A percentile compares a stretch with the other conserved stretches of the same genome.
Conservation (phyloP, 2,113 vertebrate genomes). For the Paramisgurnus dabryanus region DNA sequence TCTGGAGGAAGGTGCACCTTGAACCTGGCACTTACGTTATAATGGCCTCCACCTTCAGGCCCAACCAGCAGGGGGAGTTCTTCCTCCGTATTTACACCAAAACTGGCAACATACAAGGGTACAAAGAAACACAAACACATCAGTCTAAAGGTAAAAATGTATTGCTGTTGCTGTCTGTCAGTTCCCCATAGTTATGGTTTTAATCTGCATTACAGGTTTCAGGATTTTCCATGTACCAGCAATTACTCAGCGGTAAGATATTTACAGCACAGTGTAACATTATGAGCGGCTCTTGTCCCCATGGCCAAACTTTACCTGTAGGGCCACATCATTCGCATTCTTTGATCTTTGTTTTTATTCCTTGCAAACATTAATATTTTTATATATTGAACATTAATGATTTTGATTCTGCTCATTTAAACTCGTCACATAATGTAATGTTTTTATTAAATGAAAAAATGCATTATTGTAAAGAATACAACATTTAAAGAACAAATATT, state of each 20-base stretch:
- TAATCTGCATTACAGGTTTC: slow-evolving; percentile 62
- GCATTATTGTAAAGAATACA: too few relatives aligned
- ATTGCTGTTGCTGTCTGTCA: neutral
- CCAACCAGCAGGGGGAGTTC: slow-evolving; percentile 74
- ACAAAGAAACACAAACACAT: neutral
- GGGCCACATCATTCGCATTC: too few relatives aligned
- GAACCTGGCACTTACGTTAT: slow-evolving; percentile 75
- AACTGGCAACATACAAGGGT: slow-evolving; percentile 75
- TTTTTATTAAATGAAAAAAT: too few relatives aligned
- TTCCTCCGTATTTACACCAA: slow-evolving; percentile 78
- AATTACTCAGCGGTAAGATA: slow-evolving; percentile 63
- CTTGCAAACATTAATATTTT: too few relatives aligned
- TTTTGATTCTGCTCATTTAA: neutral
- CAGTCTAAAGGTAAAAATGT: neutral
- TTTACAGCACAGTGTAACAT: too few relatives aligned
- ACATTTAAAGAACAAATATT: too few relatives aligned
- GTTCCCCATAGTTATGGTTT: neutral
- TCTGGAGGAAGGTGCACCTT: slow-evolving; percentile 71
- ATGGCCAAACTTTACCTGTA: too few relatives aligned
- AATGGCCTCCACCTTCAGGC: slow-evolving; percentile 69
- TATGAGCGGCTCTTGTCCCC: too few relatives aligned
- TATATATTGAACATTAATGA: too few relatives aligned
- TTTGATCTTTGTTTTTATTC: too few relatives aligned
- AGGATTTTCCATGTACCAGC: slow-evolving; percentile 69
- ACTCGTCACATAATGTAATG: too few relatives aligned